These are phyloP conservation scores for Drosophila pachea DNA, from an alignment of 1,140 invertebrate species.

Conservation along the genomic window DNA sequence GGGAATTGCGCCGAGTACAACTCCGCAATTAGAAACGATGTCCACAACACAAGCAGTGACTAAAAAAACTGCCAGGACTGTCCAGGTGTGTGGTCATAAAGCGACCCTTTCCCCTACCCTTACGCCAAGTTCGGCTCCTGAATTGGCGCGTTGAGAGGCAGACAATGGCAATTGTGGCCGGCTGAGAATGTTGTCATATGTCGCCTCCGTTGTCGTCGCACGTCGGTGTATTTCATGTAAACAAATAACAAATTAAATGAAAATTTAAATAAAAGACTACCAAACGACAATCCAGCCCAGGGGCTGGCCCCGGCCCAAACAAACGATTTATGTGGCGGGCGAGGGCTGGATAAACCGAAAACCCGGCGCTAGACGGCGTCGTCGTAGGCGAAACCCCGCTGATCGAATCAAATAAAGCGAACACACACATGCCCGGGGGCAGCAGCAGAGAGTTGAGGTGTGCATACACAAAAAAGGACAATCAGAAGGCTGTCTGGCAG, in stretches of 20 bases:
- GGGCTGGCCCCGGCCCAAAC: conserved; percentile 37
- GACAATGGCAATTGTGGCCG: conserved; percentile 74
- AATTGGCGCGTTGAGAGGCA: conserved; percentile 42
- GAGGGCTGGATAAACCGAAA: conserved; percentile 65
- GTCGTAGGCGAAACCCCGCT: conserved; percentile 74
- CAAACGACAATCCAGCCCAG: conserved; percentile 10
- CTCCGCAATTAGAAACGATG: conserved; percentile 70
- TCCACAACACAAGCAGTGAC: conserved; percentile 30
- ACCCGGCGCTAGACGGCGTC: conserved; percentile 55
- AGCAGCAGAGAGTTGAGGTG: not conserved
- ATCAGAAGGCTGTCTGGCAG: conserved; percentile 67
- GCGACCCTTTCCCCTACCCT: not conserved
- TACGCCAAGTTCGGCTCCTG: not conserved
- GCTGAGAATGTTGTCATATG: conserved; percentile 77
- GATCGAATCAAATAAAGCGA: conserved; percentile 76
- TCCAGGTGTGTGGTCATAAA: conserved; percentile 10
- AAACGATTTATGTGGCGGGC: conserved; percentile 70
- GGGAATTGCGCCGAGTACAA: conserved; percentile 34
- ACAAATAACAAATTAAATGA: conserved; percentile 78
- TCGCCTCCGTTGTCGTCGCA: conserved; percentile 67
- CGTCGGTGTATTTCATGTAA: conserved; percentile 72
- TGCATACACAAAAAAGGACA: conserved; percentile 53
- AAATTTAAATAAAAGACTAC: conserved; percentile 68
- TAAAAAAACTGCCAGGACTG: not conserved
- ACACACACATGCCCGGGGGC: conserved; percentile 44